Evolutionary conservation across 2,113 vertebrate genomes (phyloP).

Genomic region (Pomatostomus ruficeps): DNA sequence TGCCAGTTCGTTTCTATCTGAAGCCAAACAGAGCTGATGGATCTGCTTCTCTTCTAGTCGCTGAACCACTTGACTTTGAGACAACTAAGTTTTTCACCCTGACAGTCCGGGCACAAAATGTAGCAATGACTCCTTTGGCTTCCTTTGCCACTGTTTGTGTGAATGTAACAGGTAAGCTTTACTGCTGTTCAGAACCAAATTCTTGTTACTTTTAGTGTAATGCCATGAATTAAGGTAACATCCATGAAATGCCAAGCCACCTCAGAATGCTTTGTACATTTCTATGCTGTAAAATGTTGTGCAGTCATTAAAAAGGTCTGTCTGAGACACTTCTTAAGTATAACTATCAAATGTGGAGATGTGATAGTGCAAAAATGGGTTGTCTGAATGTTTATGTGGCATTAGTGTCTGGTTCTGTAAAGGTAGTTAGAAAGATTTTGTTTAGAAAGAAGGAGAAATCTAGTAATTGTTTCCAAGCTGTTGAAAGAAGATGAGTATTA

Average conservation of each 20-base stretch:
- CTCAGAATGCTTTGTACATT: neutral
- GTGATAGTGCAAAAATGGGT: neutral
- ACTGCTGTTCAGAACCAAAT: neutral
- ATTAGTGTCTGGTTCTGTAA: neutral
- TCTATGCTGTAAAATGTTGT: neutral
- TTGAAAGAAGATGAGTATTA: neutral
- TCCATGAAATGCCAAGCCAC: neutral
- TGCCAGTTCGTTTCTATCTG: conserved; percentile 87
- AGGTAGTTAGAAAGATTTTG: neutral
- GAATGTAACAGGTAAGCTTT: conserved; percentile 81
- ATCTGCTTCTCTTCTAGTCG: conserved; percentile 84
- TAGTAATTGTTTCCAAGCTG: neutral
- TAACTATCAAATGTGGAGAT: neutral
- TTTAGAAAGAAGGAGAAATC: neutral
- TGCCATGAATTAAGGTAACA: neutral
- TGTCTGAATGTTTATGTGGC: neutral
- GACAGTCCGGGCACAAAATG: conserved; percentile 81
- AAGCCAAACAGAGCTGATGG: conserved; percentile 84
- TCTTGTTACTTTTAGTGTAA: neutral
- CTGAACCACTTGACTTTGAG: conserved; percentile 87
- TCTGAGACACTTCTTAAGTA: neutral
- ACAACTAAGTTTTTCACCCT: conserved; percentile 79
- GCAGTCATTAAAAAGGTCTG: neutral
- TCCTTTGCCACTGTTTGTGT: conserved; percentile 83
- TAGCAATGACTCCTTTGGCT: conserved; percentile 81